These are phyloP conservation scores for Trinectes maculatus DNA, from an alignment of 2,113 vertebrate species.

Conservation along the genomic window DNA sequence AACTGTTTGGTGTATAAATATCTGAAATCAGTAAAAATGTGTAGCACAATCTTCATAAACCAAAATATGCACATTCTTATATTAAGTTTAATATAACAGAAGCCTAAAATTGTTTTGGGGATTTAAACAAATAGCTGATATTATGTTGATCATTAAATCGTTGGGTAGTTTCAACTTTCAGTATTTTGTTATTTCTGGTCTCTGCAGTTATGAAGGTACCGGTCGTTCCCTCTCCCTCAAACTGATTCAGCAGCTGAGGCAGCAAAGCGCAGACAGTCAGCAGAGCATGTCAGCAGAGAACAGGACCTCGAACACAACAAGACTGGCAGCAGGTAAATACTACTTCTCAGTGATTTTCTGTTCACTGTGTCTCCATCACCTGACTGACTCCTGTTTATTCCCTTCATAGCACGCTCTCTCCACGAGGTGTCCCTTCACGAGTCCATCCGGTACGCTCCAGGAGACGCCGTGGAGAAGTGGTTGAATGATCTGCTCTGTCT, in stretches of 20 bases:
- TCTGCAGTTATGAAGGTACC: slow-evolving; percentile 92
- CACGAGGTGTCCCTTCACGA: slow-evolving; percentile 94
- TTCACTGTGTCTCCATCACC: too few relatives aligned
- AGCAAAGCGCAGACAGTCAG: slow-evolving; percentile 93
- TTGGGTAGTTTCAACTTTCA: background rate
- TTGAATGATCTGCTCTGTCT: slow-evolving; percentile 95
- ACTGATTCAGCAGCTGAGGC: slow-evolving; percentile 95
- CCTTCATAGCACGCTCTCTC: slow-evolving; percentile 84
- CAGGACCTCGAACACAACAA: slow-evolving; percentile 84
- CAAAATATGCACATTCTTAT: too few relatives aligned
- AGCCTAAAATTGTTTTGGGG: too few relatives aligned
- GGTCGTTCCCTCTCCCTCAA: slow-evolving; percentile 97
- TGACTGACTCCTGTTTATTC: background rate
- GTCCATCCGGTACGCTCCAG: slow-evolving; percentile 93
- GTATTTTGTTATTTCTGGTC: background rate
- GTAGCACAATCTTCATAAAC: too few relatives aligned
- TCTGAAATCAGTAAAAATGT: background rate
- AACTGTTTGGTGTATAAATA: background rate
- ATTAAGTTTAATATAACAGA: too few relatives aligned
- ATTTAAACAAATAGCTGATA: too few relatives aligned
- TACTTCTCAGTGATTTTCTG: background rate
- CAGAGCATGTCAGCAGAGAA: slow-evolving; percentile 91
- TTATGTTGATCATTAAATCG: background rate
- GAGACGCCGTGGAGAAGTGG: slow-evolving; percentile 95
- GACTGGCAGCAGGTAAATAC: slow-evolving; percentile 87